These are phyloP conservation scores for Eugnorisma glareosa DNA, from an alignment of 2,888 invertebrate genomes.

Conservation along the genomic window DNA sequence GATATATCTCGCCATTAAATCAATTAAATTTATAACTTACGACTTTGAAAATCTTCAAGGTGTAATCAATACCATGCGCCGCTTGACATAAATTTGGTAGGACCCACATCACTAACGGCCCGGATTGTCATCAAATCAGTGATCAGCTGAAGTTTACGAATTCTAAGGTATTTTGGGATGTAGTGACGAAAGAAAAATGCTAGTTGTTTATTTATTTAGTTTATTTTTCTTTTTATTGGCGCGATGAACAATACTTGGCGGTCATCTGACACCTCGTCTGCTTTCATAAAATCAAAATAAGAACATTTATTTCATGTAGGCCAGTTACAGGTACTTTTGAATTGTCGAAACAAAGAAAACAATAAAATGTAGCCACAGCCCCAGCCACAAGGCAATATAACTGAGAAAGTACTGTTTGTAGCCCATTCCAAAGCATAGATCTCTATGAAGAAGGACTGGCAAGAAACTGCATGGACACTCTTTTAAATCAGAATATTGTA, in stretches of 20 bases:
- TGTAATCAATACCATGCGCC: slow-evolving; percentile 81
- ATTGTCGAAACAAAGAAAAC: too few species aligned
- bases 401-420: too few species aligned
- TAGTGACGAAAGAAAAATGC: slow-evolving; percentile 30
- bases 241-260: not conserved
- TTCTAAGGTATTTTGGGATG: slow-evolving; percentile 45
- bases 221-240: not conserved
- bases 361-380: too few species aligned
- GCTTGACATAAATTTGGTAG: slow-evolving; percentile 81
- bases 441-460: too few species aligned
- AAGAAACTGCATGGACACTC: too few species aligned
- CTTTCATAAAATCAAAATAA: not conserved
- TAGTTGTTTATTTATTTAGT: slow-evolving; percentile 16
- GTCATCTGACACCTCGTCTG: not conserved
- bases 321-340: too few species aligned
- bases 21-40: slow-evolving; percentile 78
- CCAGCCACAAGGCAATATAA: too few species aligned
- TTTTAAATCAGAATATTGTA: too few species aligned
- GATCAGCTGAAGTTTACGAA: slow-evolving; percentile 72
- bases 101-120: slow-evolving; percentile 79
- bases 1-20: slow-evolving; percentile 79
- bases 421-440: too few species aligned
- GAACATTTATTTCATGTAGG: too few species aligned
- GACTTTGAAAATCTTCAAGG: slow-evolving; percentile 73
- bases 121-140: slow-evolving; percentile 78